Evolutionary conservation across 2,797 vertebrate species (phyloP).

Genomic region (Spinibarbus caldwelli): DNA sequence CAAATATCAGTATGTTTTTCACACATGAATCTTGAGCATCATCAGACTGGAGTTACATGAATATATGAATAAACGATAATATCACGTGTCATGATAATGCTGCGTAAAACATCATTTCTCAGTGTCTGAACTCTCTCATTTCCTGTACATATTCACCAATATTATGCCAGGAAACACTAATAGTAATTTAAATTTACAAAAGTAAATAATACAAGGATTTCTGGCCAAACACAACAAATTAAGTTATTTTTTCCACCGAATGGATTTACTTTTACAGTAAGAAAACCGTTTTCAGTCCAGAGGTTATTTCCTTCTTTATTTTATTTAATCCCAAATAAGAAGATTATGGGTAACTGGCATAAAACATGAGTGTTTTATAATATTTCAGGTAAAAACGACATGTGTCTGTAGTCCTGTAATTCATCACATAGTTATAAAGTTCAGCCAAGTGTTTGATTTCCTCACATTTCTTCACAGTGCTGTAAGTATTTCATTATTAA

Average conservation of each 20-base stretch:
- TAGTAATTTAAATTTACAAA: not conserved
- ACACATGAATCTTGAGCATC: not conserved
- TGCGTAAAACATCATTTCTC: not conserved
- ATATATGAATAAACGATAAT: not conserved
- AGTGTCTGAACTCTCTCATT: not conserved
- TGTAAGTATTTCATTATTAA: not conserved
- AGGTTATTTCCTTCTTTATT: not conserved
- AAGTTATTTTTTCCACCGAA: not conserved
- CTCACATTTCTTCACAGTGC: not conserved
- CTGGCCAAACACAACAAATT: not conserved
- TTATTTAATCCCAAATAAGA: not conserved
- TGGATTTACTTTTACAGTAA: not conserved
- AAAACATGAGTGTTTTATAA: not conserved
- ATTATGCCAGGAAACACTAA: not conserved
- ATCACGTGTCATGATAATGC: not conserved
- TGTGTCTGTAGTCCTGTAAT: not conserved
- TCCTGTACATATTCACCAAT: not conserved
- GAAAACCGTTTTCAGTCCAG: not conserved
- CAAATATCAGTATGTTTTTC: not conserved
- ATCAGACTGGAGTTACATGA: not conserved
- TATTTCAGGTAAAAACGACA: not conserved
- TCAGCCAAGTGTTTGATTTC: constrained; percentile 13
- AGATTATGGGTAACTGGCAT: not conserved
- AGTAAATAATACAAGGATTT: not conserved
- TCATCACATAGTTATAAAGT: not conserved